phyloP scores from a whole-genome alignment of 2,797 vertebrate species.

The Sciaenops ocellatus region DNA sequence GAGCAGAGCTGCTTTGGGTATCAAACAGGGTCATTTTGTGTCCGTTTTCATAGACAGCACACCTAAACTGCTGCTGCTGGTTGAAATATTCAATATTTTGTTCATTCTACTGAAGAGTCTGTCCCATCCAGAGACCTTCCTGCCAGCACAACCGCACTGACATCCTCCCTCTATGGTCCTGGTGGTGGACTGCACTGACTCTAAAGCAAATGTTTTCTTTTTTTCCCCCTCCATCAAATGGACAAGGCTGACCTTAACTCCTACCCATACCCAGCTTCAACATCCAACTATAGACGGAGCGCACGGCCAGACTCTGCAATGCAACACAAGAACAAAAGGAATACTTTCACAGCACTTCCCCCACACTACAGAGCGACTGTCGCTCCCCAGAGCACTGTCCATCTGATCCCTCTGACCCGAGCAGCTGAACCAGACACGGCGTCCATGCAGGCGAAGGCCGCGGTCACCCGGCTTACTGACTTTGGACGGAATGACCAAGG shows the following conservation, averaged over 20 bases:
- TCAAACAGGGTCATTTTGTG: background rate
- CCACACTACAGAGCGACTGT: slow-evolving; percentile 9
- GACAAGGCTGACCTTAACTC: background rate
- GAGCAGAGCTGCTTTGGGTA: background rate
- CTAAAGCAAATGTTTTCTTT: background rate
- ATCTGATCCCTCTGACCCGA: slow-evolving; percentile 25
- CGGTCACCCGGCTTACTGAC: background rate
- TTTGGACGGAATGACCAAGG: slow-evolving; percentile 17
- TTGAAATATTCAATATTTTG: background rate
- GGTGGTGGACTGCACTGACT: too few relatives aligned
- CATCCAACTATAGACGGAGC: background rate
- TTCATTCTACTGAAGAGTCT: too few relatives aligned
- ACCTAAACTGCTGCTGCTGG: background rate
- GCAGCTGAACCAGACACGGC: slow-evolving; percentile 9
- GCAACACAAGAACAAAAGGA: background rate
- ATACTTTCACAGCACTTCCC: slow-evolving; percentile 1
- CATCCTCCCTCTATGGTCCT: background rate
- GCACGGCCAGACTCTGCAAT: background rate
- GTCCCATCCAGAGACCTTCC: background rate
- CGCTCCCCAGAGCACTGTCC: background rate
- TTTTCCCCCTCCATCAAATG: background rate
- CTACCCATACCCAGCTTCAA: background rate
- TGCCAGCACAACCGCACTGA: too few relatives aligned
- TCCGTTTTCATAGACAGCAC: background rate
- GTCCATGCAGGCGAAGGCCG: background rate